Conservation (phyloP, 2,888 invertebrate genomes). For the Ctena decussata region DNA sequence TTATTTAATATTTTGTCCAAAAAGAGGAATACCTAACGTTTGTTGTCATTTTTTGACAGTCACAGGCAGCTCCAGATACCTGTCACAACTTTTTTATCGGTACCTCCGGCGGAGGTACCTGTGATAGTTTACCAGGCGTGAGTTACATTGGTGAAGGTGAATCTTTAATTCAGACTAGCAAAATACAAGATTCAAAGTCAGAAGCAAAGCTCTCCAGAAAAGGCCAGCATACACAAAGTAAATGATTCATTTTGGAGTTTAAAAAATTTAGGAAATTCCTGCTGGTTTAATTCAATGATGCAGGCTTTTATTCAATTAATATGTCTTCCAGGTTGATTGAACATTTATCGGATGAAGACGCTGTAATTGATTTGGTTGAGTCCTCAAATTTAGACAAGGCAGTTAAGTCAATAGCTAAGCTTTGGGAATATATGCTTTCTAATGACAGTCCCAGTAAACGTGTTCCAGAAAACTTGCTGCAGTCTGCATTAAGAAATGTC, state of each 20-base stretch:
- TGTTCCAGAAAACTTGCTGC: not conserved
- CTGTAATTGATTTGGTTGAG: not conserved
- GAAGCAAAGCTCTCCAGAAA: no score
- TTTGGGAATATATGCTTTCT: conserved; percentile 15
- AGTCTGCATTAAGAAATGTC: conserved; percentile 8
- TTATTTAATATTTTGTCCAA: no score
- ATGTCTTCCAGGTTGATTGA: not conserved
- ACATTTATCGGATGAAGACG: not conserved
- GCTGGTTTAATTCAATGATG: conserved; percentile 29
- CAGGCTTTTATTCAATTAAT: conserved; percentile 19
- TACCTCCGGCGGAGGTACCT: no score
- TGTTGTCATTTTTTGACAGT: no score
- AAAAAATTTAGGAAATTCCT: conserved; percentile 18
- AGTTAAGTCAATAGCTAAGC: not conserved
- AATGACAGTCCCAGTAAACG: not conserved
- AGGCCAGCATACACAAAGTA: no score
- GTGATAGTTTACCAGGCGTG: no score
- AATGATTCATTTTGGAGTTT: not conserved
- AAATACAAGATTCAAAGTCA: not conserved
- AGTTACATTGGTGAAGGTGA: no score
- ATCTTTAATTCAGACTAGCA: no score
- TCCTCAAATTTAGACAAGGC: not conserved
- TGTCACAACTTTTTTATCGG: no score
- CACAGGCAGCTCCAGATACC: no score
- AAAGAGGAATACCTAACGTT: no score